Evolutionary conservation across 2,888 invertebrate genomes (phyloP).

Genomic region (Rhorus exstirpatorius): DNA sequence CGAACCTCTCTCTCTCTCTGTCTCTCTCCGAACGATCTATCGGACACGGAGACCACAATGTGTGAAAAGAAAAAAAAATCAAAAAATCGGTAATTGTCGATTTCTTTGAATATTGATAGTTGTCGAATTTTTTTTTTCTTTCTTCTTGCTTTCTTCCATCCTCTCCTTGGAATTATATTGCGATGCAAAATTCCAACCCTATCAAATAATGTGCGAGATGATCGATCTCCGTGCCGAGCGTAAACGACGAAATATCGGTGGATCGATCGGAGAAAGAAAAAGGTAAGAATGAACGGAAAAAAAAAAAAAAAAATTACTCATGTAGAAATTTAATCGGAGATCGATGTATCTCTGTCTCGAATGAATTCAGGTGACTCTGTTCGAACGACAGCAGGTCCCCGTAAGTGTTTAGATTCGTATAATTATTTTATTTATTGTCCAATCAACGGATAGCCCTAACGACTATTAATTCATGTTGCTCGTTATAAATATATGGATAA

Average conservation of each 20-base stretch:
- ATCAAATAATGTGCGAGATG: background rate
- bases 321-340: constrained; percentile 50
- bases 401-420: constrained; percentile 73
- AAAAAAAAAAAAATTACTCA: background rate
- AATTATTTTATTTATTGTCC: constrained; percentile 84
- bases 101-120: constrained; percentile 1
- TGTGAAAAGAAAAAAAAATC: background rate
- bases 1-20: background rate
- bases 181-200: background rate
- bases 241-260: constrained; percentile 1
- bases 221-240: background rate
- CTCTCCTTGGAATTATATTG: constrained; percentile 1
- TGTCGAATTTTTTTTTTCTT: background rate
- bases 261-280: constrained; percentile 5
- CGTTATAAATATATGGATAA: constrained; percentile 77
- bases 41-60: constrained; percentile 43
- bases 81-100: background rate
- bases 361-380: constrained; percentile 67
- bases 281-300: background rate
- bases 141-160: background rate
- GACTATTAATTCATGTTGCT: constrained; percentile 83
- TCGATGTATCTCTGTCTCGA: constrained; percentile 48
- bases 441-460: constrained; percentile 79
- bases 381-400: constrained; percentile 63
- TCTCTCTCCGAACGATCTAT: constrained; percentile 5